Evolutionary conservation across 2,888 invertebrate genomes (phyloP).

Genomic region (Eristalis arbustorum): DNA sequence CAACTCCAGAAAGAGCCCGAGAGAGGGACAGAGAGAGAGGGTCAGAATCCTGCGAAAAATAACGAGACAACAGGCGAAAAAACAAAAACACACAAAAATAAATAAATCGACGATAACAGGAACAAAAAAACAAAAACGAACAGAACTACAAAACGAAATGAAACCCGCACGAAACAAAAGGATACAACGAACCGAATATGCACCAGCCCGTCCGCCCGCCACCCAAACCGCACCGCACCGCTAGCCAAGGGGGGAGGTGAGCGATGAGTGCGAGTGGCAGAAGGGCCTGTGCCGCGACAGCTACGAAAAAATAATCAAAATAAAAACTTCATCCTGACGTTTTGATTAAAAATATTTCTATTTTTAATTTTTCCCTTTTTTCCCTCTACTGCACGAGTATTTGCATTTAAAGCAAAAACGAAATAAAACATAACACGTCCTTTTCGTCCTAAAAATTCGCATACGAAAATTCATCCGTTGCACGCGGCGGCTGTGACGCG

Average conservation of each 20-base stretch:
- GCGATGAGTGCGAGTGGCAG: background rate
- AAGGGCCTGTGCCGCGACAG: slow-evolving; percentile 32
- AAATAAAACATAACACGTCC: slow-evolving; percentile 18
- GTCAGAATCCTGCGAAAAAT: slow-evolving; percentile 65
- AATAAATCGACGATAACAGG: slow-evolving; percentile 42
- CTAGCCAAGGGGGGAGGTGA: background rate
- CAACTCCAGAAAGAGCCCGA: slow-evolving; percentile 25
- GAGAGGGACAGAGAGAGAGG: no score
- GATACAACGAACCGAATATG: slow-evolving; percentile 47
- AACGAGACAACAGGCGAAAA: slow-evolving; percentile 60
- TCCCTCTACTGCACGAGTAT: background rate
- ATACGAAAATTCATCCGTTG: slow-evolving; percentile 24
- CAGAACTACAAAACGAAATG: slow-evolving; percentile 38
- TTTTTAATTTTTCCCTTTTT: slow-evolving; percentile 54
- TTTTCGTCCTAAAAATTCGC: slow-evolving; percentile 56
- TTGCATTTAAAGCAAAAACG: background rate
- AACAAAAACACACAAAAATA: slow-evolving; percentile 28
- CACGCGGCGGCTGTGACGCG: background rate
- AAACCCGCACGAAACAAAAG: slow-evolving; percentile 65
- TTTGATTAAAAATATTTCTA: slow-evolving; percentile 71
- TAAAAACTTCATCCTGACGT: slow-evolving; percentile 68
- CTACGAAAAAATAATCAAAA: slow-evolving; percentile 67
- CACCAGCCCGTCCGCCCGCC: background rate
- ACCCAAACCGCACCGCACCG: background rate
- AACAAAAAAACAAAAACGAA: slow-evolving; percentile 35